Conservation (phyloP, 2,888 invertebrate species). For the Pogonocherus hispidulus region DNA sequence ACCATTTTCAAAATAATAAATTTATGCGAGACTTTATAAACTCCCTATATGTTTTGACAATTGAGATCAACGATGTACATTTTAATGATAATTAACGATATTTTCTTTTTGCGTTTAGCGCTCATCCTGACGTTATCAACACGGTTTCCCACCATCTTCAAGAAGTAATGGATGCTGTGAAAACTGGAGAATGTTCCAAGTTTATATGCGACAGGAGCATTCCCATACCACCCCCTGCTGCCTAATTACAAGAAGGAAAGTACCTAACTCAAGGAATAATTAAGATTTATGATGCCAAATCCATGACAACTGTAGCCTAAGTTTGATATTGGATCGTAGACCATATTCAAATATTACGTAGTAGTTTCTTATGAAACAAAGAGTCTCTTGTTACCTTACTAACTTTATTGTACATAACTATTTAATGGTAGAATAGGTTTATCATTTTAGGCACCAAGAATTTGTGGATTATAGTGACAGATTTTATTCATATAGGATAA, state of each 20-base stretch:
- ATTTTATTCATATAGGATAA: no score
- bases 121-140: constrained; percentile 73
- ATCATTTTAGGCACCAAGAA: neutral
- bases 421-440: no score
- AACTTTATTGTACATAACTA: constrained; percentile 20
- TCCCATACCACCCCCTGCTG: constrained; percentile 56
- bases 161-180: constrained; percentile 82
- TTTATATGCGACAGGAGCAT: constrained; percentile 72
- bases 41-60: no score
- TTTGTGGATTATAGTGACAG: neutral
- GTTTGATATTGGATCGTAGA: neutral
- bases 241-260: constrained; percentile 36
- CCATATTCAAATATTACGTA: neutral
- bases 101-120: no score
- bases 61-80: no score
- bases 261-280: neutral
- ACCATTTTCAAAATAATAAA: no score
- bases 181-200: constrained; percentile 77
- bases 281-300: constrained; percentile 15
- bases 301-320: constrained; percentile 13
- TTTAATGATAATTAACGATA: no score
- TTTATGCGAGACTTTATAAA: no score
- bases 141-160: constrained; percentile 78
- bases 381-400: constrained; percentile 21
- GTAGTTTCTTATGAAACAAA: constrained; percentile 25